Conservation (phyloP, 37 sponge, comb jelly and placozoan species). For the Mnemiopsis leidyi region DNA sequence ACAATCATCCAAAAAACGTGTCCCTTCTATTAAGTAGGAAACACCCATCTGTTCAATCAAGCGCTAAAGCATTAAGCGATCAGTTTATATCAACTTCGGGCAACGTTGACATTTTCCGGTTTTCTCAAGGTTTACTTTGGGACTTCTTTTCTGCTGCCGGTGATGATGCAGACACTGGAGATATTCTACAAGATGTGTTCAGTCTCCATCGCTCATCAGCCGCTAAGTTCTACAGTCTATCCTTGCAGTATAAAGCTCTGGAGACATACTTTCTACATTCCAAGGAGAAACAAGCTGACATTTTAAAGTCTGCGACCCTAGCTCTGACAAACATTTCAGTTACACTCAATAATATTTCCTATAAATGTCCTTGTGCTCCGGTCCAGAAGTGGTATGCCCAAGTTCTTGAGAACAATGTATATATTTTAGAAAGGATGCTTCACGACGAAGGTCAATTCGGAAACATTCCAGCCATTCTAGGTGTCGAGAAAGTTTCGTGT, state of each 20-base stretch:
- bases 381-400: background rate
- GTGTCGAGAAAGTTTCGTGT: conserved; percentile 38
- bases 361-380: background rate
- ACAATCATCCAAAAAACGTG: background rate
- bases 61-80: background rate
- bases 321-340: background rate
- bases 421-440: background rate
- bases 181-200: background rate
- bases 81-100: background rate
- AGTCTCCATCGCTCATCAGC: background rate
- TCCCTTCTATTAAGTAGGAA: background rate
- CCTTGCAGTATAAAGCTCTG: background rate
- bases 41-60: background rate
- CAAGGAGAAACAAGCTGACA: background rate
- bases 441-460: background rate
- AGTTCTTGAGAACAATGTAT: conserved; percentile 23
- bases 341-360: background rate
- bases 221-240: background rate
- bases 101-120: background rate
- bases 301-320: background rate
- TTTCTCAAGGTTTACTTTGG: background rate
- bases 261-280: background rate
- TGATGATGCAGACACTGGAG: background rate
- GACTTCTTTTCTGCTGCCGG: background rate
- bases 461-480: background rate